A percentile compares a stretch with the other conserved stretches of the same genome.
Evolutionary conservation across 2,888 invertebrate species (phyloP).

Genomic region (Neocrepidodera transversa): DNA sequence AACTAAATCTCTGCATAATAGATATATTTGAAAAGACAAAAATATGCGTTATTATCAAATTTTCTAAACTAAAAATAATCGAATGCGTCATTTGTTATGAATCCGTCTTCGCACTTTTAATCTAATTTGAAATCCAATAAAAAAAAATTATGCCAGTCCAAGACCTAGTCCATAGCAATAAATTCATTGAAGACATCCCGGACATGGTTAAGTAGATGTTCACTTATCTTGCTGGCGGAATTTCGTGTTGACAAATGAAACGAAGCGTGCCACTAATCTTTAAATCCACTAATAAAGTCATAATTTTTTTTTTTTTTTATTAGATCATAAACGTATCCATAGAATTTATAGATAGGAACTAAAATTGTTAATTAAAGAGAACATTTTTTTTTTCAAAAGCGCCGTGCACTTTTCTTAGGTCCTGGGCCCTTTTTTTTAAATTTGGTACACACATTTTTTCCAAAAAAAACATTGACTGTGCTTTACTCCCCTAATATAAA

Average conservation of each 20-base stretch:
- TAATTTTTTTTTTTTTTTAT: slow-evolving; percentile 11
- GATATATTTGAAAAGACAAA: no score
- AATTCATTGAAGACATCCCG: slow-evolving; percentile 59
- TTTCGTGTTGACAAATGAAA: slow-evolving; percentile 44
- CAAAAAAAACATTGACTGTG: no score
- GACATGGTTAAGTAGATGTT: slow-evolving; percentile 54
- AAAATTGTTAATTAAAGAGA: no score
- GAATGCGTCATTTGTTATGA: background rate
- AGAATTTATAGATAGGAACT: background rate
- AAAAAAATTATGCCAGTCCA: slow-evolving; percentile 3
- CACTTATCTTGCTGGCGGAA: slow-evolving; percentile 53
- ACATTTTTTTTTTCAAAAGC: no score
- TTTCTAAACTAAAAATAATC: slow-evolving; percentile 13
- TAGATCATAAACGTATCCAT: background rate
- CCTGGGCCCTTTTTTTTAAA: no score
- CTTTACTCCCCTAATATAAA: no score
- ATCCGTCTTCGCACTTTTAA: slow-evolving; percentile 6
- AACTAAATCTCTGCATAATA: no score
- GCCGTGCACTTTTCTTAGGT: no score
- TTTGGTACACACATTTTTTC: no score
- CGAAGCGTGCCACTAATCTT: slow-evolving; percentile 35
- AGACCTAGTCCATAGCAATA: slow-evolving; percentile 34
- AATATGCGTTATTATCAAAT: no score
- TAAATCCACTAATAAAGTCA: slow-evolving; percentile 31
- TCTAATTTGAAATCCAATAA: slow-evolving; percentile 22